Base-by-base conservation (phyloP, 1,140 invertebrate genomes). In the Conus betulinus region DNA sequence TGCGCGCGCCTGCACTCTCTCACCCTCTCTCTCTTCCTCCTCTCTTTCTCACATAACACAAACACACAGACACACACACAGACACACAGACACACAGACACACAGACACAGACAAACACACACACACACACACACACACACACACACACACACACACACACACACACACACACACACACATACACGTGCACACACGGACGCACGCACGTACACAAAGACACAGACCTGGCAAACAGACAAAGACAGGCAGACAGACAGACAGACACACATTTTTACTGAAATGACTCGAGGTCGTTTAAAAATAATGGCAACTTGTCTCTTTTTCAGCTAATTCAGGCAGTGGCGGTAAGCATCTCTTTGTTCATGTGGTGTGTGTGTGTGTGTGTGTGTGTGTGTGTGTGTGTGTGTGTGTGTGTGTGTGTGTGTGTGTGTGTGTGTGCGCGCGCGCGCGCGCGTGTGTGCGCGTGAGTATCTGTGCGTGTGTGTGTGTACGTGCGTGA, bases 111-210 rank as follows among this genome's bases (percentile, higher is more conserved):
- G 7, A 74, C 20, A 20, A 7, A 7, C 20, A 74, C 67, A 74
- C 67, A 74, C 20, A 10, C 67, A 10, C 67, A 10, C 67, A 74
- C 67, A 10, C 67, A 74, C 67, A 10, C 67, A 74, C 67, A 74
- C 67, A 74, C 67, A 74, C 67, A 74, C 67, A 74, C 67, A 74
- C 67, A 74, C 67, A 74, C 67, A 74, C 67, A 74, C 67, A 74
- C 67, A 74, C 67, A 74, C 67, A 74, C 67, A 74, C 67, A 74
- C 67, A 74, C 67, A 74, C 67, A 74, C 67, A 74, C 67, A 74
- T 20, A 74, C 67, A 74, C 67, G 20, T 20, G n/a, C 67, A 74
- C 67, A 6, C 67, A 74, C 17, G 67, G 6, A 57, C 55, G 55
- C 55, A 57, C 55, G 55, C 55, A 57, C 55, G 13, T 13, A 57